A percentile compares a stretch with the other conserved stretches of the same genome.
Evolutionary conservation across 2,888 invertebrate species (phyloP).

Genomic region (Norana najaformis): DNA sequence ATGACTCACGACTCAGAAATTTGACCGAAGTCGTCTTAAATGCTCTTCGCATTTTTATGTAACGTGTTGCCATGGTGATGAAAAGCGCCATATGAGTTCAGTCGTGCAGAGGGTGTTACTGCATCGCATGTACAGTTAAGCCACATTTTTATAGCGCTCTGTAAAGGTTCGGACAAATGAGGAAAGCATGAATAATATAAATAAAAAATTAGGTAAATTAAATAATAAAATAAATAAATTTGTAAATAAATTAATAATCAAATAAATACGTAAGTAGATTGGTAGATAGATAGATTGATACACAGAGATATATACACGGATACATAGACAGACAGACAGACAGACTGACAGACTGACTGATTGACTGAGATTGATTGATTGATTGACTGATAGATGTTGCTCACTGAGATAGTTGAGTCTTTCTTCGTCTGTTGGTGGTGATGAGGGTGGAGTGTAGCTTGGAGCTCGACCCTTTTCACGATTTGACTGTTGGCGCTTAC

Average conservation of each 20-base stretch:
- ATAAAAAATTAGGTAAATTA: neutral
- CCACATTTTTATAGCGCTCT: too few relatives aligned
- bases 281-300: too few relatives aligned
- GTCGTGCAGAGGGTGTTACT: too few relatives aligned
- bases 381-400: neutral
- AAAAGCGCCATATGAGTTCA: too few relatives aligned
- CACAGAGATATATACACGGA: neutral
- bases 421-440: neutral
- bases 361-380: neutral
- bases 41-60: too few relatives aligned
- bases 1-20: too few relatives aligned
- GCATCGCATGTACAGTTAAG: too few relatives aligned
- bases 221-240: neutral
- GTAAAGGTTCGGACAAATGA: too few relatives aligned
- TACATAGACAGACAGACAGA: neutral
- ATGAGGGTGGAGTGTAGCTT: neutral
- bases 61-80: too few relatives aligned
- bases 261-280: too few relatives aligned
- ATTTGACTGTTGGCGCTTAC: neutral
- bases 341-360: neutral
- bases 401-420: constrained; percentile 21
- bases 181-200: too few relatives aligned
- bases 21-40: too few relatives aligned
- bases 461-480: neutral
- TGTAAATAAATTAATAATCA: neutral